A percentile compares a stretch with the other conserved stretches of the same genome.
These are phyloP conservation scores for Agelas oroides DNA, from an alignment of 37 sponge, comb jelly and placozoan genomes.

Conservation along the genomic window DNA sequence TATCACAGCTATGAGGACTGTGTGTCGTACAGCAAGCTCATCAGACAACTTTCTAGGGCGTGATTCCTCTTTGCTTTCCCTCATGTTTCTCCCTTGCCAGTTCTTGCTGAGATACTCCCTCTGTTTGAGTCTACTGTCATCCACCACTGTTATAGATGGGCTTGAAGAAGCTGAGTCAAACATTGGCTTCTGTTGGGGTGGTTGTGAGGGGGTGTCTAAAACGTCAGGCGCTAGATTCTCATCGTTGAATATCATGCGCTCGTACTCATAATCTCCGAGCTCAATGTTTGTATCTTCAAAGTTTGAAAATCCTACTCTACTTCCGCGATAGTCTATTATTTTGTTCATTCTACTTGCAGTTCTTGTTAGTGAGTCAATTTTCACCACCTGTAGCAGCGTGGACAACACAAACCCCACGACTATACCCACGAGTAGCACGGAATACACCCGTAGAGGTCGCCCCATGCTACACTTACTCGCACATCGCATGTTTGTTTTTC, in stretches of 20 bases:
- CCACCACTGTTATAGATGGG: background rate
- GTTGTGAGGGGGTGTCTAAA: too few relatives aligned
- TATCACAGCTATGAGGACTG: slow-evolving; percentile 38
- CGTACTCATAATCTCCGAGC: slow-evolving; percentile 21
- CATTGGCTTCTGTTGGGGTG: too few relatives aligned
- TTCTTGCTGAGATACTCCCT: slow-evolving; percentile 18
- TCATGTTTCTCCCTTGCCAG: slow-evolving; percentile 51
- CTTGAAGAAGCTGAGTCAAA: too few relatives aligned
- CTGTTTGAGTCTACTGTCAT: slow-evolving; percentile 2
- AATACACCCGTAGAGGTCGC: slow-evolving; percentile 9
- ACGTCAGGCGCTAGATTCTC: too few relatives aligned
- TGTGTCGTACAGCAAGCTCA: slow-evolving; percentile 25
- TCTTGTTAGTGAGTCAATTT: background rate
- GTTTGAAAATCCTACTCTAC: slow-evolving; percentile 29
- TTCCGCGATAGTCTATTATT: slow-evolving; percentile 1
- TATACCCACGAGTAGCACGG: slow-evolving; percentile 33
- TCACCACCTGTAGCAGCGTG: slow-evolving; percentile 22
- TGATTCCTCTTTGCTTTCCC: slow-evolving; percentile 6
- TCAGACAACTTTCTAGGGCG: slow-evolving; percentile 34
- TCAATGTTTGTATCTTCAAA: background rate
- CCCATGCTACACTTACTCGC: slow-evolving; percentile 39
- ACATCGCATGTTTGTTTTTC: too few relatives aligned
- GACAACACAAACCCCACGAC: slow-evolving; percentile 46
- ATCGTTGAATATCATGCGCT: background rate
- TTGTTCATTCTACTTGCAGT: background rate